Base-by-base conservation (phyloP, 2,888 invertebrate species). In the Sarcophaga carnaria region DNA sequence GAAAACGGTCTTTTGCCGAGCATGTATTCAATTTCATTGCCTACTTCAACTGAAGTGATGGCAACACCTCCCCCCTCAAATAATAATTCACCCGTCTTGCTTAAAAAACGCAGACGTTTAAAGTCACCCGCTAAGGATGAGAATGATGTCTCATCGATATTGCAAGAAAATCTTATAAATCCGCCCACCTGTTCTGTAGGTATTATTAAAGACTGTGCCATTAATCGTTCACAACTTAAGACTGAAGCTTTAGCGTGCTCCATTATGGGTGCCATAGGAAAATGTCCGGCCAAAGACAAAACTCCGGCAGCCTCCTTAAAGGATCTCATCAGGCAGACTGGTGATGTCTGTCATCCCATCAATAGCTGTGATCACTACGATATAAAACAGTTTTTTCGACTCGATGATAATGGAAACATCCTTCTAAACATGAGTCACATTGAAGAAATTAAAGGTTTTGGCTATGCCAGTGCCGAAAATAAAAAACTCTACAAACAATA, bases 341-440 rank as follows among this genome's bases (percentile, higher is more conserved):
- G 88, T 62, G 88, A 87, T 66, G 20, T 17, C 20, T 92, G 91
- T 63, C 90, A 90, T 88, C 90, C 90, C 22, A 60, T 80, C 14
- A 89, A 83, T 72, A 88, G 87, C 87, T 90, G 91, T 86, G 93
- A 93, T 90, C 93, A 92, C 77, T 93, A 92, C 69, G 93, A 93
- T 83, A 92, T 93, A 79, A 92, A 92, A 83, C 90, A 93, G 88
- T 93, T 93, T 90, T 94, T 94, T 89, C 93, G 92, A 72, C 91
- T 94, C 75, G 93, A 93, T 88, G 93, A 94, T 70, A 89, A 92
- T 83, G 93, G 94, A 88, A 93, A 92, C 89, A 93, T 93, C 60
- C 87, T 93, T 89, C 82, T 93, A 47, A 92, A 91, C 83, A 92
- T 92, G 80, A 85, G 90, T 80, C 93, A 93, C 88, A 92, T 93